A percentile compares a stretch with the other conserved stretches of the same genome.
Conservation (phyloP, 1,140 invertebrate genomes). For the Euglossa dilemma region DNA sequence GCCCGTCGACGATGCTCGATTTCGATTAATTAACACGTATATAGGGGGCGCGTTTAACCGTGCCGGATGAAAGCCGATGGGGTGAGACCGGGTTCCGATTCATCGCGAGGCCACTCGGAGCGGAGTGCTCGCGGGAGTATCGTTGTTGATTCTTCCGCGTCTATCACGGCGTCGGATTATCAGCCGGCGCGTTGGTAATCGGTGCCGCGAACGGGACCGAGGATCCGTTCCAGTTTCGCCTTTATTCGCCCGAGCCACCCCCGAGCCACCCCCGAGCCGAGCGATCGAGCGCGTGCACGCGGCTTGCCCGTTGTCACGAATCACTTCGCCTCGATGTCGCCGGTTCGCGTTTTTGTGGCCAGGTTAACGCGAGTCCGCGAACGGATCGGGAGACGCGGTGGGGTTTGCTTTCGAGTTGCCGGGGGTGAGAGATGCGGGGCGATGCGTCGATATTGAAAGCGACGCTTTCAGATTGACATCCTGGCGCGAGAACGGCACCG, state of each 20-base stretch:
- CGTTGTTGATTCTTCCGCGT: constrained; percentile 16
- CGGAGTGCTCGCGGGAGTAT: not conserved
- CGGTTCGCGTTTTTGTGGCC: not conserved
- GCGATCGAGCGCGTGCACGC: not conserved
- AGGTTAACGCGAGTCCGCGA: not conserved
- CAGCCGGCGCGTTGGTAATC: not conserved
- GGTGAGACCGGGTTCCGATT: not conserved
- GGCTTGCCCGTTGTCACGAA: not conserved
- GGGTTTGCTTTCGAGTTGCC: not conserved
- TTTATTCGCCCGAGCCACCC: not conserved
- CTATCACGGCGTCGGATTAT: not conserved
- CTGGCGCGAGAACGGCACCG: not conserved
- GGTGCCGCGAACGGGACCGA: not conserved
- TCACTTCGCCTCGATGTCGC: not conserved
- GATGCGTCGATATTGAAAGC: not conserved
- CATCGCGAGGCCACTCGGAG: not conserved
- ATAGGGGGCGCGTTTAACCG: not conserved
- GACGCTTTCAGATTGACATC: not conserved
- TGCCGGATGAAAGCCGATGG: not conserved
- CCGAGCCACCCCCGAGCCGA: not conserved
- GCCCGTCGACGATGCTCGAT: not conserved
- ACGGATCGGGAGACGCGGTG: not conserved
- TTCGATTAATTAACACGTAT: too few relatives aligned
- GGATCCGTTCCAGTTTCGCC: constrained; percentile 19
- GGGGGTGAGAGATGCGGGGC: not conserved